Evolutionary conservation across 2,888 invertebrate genomes (phyloP).

Genomic region (Teleogryllus oceanicus): DNA sequence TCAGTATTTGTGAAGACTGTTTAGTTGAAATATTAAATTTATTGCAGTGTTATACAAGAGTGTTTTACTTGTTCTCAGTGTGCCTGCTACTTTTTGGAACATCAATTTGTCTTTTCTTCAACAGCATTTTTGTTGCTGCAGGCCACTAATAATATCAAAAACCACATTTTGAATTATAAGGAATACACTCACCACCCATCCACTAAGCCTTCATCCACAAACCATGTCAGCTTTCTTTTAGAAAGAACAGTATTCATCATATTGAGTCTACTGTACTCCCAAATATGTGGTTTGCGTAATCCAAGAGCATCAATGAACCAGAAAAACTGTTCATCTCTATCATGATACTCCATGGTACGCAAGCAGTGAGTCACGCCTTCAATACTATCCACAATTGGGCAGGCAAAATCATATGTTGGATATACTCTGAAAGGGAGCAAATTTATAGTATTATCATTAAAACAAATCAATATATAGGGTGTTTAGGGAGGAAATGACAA

Average conservation of each 20-base stretch:
- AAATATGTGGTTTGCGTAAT: constrained; percentile 87
- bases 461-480: too few species aligned
- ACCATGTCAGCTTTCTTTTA: constrained; percentile 96
- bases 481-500: too few species aligned
- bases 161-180: too few species aligned
- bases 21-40: too few species aligned
- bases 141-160: too few species aligned
- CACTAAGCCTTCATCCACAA: constrained; percentile 89
- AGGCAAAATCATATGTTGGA: constrained; percentile 99
- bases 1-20: too few species aligned
- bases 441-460: too few species aligned
- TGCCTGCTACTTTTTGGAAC: too few species aligned
- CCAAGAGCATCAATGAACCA: constrained; percentile 90
- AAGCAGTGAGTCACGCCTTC: constrained; percentile 97
- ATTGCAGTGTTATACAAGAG: too few species aligned
- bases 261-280: constrained; percentile 93
- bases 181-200: constrained; percentile 79
- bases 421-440: constrained; percentile 70
- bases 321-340: constrained; percentile 95
- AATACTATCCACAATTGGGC: constrained; percentile 96
- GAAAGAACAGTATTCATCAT: constrained; percentile 98
- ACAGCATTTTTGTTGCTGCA: too few species aligned
- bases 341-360: constrained; percentile 97
- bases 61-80: too few species aligned
- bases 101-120: too few species aligned